Base-by-base conservation (phyloP, 1,140 invertebrate genomes). In the Bactericera cockerelli region DNA sequence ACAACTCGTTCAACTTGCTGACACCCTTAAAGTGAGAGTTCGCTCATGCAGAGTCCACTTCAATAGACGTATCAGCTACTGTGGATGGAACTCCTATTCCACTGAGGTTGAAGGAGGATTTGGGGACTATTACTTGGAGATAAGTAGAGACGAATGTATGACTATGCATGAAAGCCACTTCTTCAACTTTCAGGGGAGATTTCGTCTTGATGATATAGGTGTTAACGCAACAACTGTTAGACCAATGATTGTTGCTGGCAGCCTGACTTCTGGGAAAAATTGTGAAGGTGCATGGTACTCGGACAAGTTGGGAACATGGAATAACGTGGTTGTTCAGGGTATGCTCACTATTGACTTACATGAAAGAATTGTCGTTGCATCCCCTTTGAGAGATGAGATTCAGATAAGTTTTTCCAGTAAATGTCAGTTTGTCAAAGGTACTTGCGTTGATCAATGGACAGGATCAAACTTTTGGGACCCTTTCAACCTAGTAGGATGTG, bases 401-500 rank as follows among this genome's bases (percentile, higher is more conserved):
- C n/a, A n/a, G n/a, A n/a, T n/a, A n/a, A n/a, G n/a, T n/a, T n/a
- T n/a, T n/a, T n/a, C n/a, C n/a, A n/a, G n/a, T n/a, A n/a, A n/a
- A n/a, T n/a, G n/a, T n/a, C n/a, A n/a, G n/a, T n/a, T n/a, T n/a
- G n/a, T n/a, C n/a, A n/a, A n/a, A n/a, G n/a, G n/a, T n/a, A n/a
- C n/a, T n/a, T n/a, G n/a, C n/a, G n/a, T n/a, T n/a, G n/a, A n/a
- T n/a, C n/a, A n/a, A n/a, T n/a, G n/a, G n/a, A n/a, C n/a, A n/a
- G n/a, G n/a, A n/a, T 36, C 33, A 16, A 36, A 36, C 33, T 36
- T 36, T 36, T 36, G 33, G 33, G 33, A 36, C 16, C 33, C 33
- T 71, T 13, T 68, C 65, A 58, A 36, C 25, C 4, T 28, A 53
- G 4, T 59, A 25, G 11, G 53, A 11, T 59, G 58, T 59, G n/a